phyloP scores from a whole-genome alignment of 2,888 invertebrate species.

The Amaurobius ferox region DNA sequence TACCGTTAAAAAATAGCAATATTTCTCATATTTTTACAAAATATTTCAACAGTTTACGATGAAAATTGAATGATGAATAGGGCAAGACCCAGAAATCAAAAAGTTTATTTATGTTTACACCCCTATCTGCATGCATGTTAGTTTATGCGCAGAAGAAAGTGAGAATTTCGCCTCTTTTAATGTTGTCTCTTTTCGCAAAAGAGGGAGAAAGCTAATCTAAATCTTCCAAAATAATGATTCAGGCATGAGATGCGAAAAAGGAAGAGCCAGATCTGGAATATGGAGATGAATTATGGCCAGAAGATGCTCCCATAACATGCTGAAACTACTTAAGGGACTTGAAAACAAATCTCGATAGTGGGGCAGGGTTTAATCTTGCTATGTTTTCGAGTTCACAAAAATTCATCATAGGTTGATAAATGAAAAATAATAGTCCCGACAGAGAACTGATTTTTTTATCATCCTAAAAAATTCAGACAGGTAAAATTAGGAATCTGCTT shows the following conservation, averaged over 20 bases:
- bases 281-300: slow-evolving; percentile 50
- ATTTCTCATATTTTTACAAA: no score
- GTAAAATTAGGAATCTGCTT: slow-evolving; percentile 56
- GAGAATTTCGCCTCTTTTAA: slow-evolving; percentile 9
- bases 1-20: no score
- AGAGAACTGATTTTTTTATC: slow-evolving; percentile 15
- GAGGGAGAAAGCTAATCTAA: slow-evolving; percentile 6
- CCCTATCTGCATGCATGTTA: neutral
- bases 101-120: no score
- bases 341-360: slow-evolving; percentile 21
- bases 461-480: slow-evolving; percentile 38
- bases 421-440: slow-evolving; percentile 60
- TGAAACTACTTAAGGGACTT: slow-evolving; percentile 63
- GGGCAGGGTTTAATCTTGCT: slow-evolving; percentile 34
- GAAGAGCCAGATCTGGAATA: slow-evolving; percentile 29
- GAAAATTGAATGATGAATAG: no score
- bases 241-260: slow-evolving; percentile 6
- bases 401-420: slow-evolving; percentile 58
- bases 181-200: neutral
- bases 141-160: neutral
- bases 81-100: no score
- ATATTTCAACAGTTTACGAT: no score
- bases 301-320: slow-evolving; percentile 20
- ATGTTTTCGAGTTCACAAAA: slow-evolving; percentile 53
- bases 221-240: slow-evolving; percentile 16